These are phyloP conservation scores for Varanus komodoensis DNA, from an alignment of 2,113 vertebrate species.

Conservation along the genomic window DNA sequence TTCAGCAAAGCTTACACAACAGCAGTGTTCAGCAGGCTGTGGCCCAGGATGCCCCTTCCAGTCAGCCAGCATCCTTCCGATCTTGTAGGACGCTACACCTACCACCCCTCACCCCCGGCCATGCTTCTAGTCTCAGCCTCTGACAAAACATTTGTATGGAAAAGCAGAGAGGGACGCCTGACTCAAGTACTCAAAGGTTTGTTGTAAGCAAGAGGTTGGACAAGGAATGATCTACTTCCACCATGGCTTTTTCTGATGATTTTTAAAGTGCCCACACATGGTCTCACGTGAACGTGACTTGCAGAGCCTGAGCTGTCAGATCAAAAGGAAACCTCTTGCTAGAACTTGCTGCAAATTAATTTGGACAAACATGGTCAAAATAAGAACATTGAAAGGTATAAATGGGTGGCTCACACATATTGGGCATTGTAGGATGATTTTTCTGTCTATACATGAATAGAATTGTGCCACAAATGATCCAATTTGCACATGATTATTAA, in stretches of 20 bases:
- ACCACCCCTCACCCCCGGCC: no score
- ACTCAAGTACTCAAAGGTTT: background rate
- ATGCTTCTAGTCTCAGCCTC: background rate
- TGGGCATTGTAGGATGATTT: no score
- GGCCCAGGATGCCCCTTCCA: background rate
- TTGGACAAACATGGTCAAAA: background rate
- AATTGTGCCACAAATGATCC: no score
- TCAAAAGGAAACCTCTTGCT: background rate
- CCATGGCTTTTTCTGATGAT: background rate
- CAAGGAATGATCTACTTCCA: background rate
- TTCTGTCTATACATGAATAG: no score
- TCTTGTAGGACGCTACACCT: no score
- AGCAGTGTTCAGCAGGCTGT: background rate
- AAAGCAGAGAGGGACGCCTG: background rate
- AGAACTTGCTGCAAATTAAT: background rate
- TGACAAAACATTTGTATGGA: background rate
- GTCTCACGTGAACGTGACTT: background rate
- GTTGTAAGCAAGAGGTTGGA: background rate
- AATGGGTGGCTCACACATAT: no score
- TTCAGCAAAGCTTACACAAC: background rate
- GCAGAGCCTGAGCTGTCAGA: background rate
- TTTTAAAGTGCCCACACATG: background rate
- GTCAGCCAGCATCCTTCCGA: no score
- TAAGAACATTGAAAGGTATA: background rate
- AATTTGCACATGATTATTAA: no score